phyloP scores from a whole-genome alignment of 2,113 vertebrate genomes.

The Cottus gobio region DNA sequence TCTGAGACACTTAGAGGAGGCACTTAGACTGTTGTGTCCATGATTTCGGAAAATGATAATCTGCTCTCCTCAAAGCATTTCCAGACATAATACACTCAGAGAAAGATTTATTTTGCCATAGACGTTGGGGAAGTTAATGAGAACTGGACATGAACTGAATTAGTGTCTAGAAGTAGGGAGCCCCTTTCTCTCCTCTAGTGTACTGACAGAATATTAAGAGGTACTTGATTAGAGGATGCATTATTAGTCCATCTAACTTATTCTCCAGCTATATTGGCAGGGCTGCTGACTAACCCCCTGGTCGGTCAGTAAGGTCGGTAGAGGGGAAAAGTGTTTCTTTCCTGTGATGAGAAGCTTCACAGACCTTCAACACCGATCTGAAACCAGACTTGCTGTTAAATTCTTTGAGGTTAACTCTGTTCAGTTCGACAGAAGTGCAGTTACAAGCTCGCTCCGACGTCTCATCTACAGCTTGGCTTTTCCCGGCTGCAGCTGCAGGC shows the following conservation, averaged over 20 bases:
- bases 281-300: constrained; percentile 31
- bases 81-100: constrained; percentile 16
- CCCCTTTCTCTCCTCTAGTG: background rate
- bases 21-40: constrained; percentile 56
- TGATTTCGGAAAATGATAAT: constrained; percentile 28
- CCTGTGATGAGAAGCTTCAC: constrained; percentile 1
- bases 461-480: constrained; percentile 91
- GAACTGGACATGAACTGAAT: constrained; percentile 24
- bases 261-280: constrained; percentile 17
- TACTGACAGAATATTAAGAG: constrained; percentile 4
- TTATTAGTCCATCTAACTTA: constrained; percentile 32
- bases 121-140: constrained; percentile 10
- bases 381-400: constrained; percentile 19
- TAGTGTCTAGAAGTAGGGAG: constrained; percentile 28
- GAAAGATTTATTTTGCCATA: constrained; percentile 19
- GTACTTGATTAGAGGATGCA: constrained; percentile 33
- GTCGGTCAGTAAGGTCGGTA: constrained; percentile 3
- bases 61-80: constrained; percentile 18
- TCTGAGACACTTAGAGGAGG: constrained; percentile 61
- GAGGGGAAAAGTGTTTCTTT: constrained; percentile 20
- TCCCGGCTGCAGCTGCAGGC: constrained; percentile 90
- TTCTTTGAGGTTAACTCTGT: background rate
- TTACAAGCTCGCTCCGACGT: background rate
- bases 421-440: background rate
- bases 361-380: background rate